Conservation (phyloP, 2,888 invertebrate species). For the Mellilla xanthometata region DNA sequence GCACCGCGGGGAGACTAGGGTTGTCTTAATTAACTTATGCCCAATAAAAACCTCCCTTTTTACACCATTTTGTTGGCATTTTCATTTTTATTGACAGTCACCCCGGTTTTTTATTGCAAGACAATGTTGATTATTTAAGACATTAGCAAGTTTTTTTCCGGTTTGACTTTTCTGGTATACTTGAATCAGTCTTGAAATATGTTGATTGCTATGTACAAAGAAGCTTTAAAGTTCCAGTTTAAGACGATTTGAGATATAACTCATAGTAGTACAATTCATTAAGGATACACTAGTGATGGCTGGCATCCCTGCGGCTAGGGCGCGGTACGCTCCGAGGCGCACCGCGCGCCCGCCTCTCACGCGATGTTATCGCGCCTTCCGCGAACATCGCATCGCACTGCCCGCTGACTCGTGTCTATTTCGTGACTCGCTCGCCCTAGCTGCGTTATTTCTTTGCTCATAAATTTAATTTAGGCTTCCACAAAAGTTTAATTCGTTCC, state of each 20-base stretch:
- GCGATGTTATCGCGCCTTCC: conserved; percentile 80
- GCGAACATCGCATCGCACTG: conserved; percentile 76
- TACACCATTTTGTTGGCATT: conserved; percentile 11
- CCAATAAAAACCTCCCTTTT: conserved; percentile 19
- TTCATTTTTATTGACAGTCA: conserved; percentile 6
- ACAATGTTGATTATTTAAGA: too few species aligned
- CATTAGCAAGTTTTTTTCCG: too few species aligned
- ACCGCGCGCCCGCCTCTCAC: conserved; percentile 63
- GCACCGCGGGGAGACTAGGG: conserved; percentile 38
- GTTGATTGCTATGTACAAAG: too few species aligned
- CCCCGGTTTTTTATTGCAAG: conserved; percentile 4
- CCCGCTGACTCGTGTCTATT: conserved; percentile 66
- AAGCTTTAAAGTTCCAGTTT: too few species aligned
- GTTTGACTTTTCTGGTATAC: too few species aligned
- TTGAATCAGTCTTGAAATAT: too few species aligned
- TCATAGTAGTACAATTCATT: too few species aligned
- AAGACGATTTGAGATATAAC: too few species aligned
- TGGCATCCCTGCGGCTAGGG: conserved; percentile 44
- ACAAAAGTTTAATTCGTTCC: conserved; percentile 43
- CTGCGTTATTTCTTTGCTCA: conserved; percentile 52
- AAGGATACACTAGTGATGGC: neutral
- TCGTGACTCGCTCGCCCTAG: conserved; percentile 65
- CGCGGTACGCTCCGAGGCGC: conserved; percentile 56
- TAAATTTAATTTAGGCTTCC: conserved; percentile 56
- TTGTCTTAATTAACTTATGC: conserved; percentile 31